Evolutionary conservation across 2,888 invertebrate genomes (phyloP).

Genomic region (Patella ulyssiponensis): DNA sequence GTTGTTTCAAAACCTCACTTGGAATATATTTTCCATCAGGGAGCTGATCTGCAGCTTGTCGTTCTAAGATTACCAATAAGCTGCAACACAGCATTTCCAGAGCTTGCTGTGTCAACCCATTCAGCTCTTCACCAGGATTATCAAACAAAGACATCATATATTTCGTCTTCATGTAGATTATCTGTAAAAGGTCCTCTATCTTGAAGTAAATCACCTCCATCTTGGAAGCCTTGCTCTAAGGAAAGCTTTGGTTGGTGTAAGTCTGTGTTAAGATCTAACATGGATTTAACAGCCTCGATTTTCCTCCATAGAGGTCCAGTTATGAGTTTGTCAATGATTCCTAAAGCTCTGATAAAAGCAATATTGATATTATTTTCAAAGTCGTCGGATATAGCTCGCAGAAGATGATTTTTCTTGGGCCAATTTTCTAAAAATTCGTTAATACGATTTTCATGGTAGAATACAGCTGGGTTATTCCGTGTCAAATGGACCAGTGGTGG

Average conservation of each 20-base stretch:
- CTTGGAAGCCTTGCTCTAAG: not conserved
- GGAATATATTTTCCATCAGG: too few relatives aligned
- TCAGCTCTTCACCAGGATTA: not conserved
- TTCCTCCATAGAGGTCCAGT: not conserved
- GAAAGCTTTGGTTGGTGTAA: not conserved
- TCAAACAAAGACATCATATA: not conserved
- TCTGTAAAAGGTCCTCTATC: not conserved
- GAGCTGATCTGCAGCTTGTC: too few relatives aligned
- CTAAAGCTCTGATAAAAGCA: not conserved
- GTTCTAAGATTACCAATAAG: slow-evolving; percentile 13
- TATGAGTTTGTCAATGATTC: not conserved
- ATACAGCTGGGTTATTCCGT: too few relatives aligned
- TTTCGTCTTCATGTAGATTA: too few relatives aligned
- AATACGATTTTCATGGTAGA: not conserved
- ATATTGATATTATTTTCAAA: not conserved
- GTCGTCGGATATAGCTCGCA: not conserved
- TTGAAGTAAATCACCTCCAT: not conserved
- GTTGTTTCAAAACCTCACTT: too few relatives aligned
- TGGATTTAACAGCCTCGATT: not conserved
- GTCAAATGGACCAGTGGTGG: too few relatives aligned
- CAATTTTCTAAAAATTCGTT: not conserved
- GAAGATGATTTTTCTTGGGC: not conserved
- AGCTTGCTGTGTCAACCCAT: not conserved
- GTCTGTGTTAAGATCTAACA: not conserved
- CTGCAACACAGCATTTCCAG: not conserved